Evolutionary conservation across 1,140 invertebrate genomes (phyloP).

Genomic region (Thaumatotibia leucotreta): DNA sequence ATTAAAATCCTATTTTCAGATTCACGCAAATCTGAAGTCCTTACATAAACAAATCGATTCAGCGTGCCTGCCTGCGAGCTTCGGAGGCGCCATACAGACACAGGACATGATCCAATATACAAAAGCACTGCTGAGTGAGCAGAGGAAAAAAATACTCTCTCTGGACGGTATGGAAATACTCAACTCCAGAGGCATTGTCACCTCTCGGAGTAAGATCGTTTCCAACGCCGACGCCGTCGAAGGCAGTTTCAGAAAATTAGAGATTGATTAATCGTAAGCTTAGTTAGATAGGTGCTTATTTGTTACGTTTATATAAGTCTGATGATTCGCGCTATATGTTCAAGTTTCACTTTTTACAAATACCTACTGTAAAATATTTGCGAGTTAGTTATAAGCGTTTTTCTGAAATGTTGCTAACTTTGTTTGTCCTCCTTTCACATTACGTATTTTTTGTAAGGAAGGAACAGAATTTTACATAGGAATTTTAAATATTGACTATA

Average conservation of each 20-base stretch:
- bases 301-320: too few relatives aligned
- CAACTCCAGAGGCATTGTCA: constrained; percentile 75
- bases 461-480: too few relatives aligned
- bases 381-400: too few relatives aligned
- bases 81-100: constrained; percentile 85
- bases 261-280: constrained; percentile 85
- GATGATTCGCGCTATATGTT: too few relatives aligned
- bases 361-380: too few relatives aligned
- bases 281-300: too few relatives aligned
- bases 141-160: constrained; percentile 79
- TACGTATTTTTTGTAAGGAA: too few relatives aligned
- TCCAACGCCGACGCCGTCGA: constrained; percentile 58
- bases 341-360: too few relatives aligned
- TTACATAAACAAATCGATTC: constrained; percentile 80
- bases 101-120: constrained; percentile 86
- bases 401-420: too few relatives aligned
- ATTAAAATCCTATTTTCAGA: too few relatives aligned
- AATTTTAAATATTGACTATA: too few relatives aligned
- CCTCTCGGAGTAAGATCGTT: constrained; percentile 68
- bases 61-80: constrained; percentile 84
- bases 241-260: constrained; percentile 84
- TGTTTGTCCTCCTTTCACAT: too few relatives aligned
- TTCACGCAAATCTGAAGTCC: constrained; percentile 81
- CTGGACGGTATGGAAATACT: constrained; percentile 84
- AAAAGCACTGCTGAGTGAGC: constrained; percentile 79